phyloP scores from a whole-genome alignment of 2,113 vertebrate species.

The Odocoileus virginianus region DNA sequence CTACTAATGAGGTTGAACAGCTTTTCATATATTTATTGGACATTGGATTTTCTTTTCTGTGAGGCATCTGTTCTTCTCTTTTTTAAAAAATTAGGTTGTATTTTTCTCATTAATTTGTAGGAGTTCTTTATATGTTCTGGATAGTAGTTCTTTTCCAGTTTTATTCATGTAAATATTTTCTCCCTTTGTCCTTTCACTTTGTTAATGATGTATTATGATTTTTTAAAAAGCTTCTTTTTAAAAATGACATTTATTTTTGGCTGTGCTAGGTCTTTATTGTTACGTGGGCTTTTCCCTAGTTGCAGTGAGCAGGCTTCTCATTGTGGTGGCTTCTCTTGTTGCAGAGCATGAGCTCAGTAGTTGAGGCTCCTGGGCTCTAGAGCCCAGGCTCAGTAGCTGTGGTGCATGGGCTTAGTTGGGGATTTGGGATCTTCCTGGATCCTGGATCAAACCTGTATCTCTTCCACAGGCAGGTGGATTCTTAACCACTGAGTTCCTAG shows the following conservation, averaged over 20 bases:
- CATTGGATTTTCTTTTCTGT: neutral
- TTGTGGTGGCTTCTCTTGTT: neutral
- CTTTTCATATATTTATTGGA: neutral
- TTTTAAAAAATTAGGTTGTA: neutral
- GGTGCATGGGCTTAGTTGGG: neutral
- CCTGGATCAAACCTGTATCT: neutral
- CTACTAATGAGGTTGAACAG: neutral
- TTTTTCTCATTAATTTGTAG: conserved; percentile 5
- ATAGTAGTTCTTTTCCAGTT: neutral
- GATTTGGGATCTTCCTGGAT: neutral
- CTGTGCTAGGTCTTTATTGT: neutral
- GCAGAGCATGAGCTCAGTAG: neutral
- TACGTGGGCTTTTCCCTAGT: neutral
- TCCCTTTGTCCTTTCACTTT: neutral
- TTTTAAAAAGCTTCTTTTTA: conserved; percentile 10
- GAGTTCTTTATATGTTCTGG: neutral
- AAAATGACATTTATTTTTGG: neutral
- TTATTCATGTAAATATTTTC: neutral
- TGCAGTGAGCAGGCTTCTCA: neutral
- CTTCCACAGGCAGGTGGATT: neutral
- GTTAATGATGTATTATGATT: neutral
- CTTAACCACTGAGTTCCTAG: neutral
- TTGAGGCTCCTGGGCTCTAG: neutral
- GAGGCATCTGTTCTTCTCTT: neutral
- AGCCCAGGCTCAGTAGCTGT: neutral